These are phyloP conservation scores for Tyto alba DNA, from an alignment of 2,113 vertebrate species.

Conservation along the genomic window DNA sequence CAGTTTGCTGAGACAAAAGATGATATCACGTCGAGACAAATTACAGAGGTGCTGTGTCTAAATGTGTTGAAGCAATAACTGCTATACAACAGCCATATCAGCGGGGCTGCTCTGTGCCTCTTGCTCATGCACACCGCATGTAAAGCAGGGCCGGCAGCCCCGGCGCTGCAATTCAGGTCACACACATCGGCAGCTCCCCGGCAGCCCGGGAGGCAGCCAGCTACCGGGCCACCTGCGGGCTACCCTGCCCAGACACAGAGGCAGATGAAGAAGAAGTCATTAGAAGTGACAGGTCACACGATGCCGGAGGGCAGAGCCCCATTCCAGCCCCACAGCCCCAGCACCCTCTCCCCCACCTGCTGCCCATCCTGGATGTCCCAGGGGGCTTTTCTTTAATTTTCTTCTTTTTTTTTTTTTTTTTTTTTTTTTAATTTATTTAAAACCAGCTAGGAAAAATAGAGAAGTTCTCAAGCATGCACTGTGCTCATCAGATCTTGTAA, in stretches of 20 bases:
- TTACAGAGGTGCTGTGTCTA: constrained; percentile 64
- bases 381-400: rapidly evolving
- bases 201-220: constrained; percentile 59
- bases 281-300: constrained; percentile 68
- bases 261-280: constrained; percentile 61
- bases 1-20: constrained; percentile 66
- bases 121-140: constrained; percentile 73
- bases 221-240: constrained; percentile 73
- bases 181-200: constrained; percentile 59
- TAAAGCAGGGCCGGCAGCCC: constrained; percentile 68
- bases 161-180: constrained; percentile 64
- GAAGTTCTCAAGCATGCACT: background rate
- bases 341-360: rapidly evolving
- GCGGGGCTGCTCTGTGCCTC: constrained; percentile 68
- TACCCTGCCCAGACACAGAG: constrained; percentile 45
- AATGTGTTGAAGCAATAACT: constrained; percentile 65
- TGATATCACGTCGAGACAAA: constrained; percentile 67
- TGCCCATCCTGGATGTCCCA: rapidly evolving
- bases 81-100: constrained; percentile 66
- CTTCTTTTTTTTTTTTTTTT: too few relatives aligned
- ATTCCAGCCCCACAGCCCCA: background rate
- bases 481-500: background rate
- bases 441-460: background rate
- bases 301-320: constrained; percentile 50
- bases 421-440: background rate